These are phyloP conservation scores for Rhingia campestris DNA, from an alignment of 2,888 invertebrate species.

Conservation along the genomic window DNA sequence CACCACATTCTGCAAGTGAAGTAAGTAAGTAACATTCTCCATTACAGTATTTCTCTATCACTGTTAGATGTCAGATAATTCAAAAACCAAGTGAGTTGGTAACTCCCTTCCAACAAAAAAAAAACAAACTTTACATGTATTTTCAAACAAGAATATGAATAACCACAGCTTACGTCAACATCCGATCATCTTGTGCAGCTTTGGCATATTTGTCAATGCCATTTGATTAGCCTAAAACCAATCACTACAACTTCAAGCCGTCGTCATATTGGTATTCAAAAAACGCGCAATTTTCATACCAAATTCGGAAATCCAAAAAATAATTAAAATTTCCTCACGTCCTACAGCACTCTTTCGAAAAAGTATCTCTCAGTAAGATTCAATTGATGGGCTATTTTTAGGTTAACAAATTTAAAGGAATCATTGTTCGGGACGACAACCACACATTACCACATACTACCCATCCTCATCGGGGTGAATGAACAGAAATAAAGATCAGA, in stretches of 20 bases:
- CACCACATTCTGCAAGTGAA: no score
- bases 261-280: constrained; percentile 50
- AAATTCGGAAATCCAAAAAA: constrained; percentile 42
- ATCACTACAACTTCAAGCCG: constrained; percentile 29
- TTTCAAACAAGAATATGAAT: not conserved
- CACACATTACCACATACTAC: constrained; percentile 6
- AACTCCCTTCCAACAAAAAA: not conserved
- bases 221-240: constrained; percentile 6
- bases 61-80: no score
- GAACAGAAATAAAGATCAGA: constrained; percentile 46
- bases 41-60: no score
- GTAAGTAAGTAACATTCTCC: no score
- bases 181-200: not conserved
- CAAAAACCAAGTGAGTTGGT: no score
- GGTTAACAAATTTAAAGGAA: constrained; percentile 43
- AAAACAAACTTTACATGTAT: not conserved
- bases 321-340: constrained; percentile 55
- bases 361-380: constrained; percentile 23
- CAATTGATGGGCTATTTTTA: constrained; percentile 60
- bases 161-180: not conserved
- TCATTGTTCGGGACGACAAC: constrained; percentile 46
- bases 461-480: constrained; percentile 51
- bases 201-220: constrained; percentile 14
- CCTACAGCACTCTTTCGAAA: constrained; percentile 18
- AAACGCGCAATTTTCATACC: constrained; percentile 17